These are phyloP conservation scores for Capitella teleta DNA, from an alignment of 1,140 invertebrate species.

Conservation along the genomic window DNA sequence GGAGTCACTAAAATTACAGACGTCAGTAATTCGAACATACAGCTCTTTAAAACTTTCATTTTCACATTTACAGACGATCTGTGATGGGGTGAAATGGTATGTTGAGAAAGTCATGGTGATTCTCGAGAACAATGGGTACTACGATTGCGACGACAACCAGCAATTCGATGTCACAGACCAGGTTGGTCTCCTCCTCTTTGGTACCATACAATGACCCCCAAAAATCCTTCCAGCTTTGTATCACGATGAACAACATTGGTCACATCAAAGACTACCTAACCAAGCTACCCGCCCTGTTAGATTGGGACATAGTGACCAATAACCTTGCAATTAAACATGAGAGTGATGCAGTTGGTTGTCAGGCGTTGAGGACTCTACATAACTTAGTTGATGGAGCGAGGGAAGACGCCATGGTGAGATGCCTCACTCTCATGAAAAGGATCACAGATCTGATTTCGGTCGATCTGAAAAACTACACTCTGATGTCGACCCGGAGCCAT, in stretches of 20 bases:
- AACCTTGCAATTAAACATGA: conserved; percentile 25
- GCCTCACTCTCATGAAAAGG: conserved; percentile 18
- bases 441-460: conserved; percentile 28
- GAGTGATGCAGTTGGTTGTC: conserved; percentile 32
- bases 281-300: conserved; percentile 56
- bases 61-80: conserved; percentile 56
- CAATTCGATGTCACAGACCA: conserved; percentile 73
- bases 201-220: conserved; percentile 3
- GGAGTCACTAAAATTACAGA: conserved; percentile 84
- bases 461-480: conserved; percentile 23
- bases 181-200: conserved; percentile 34
- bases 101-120: conserved; percentile 67
- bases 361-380: conserved; percentile 17
- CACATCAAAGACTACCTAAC: conserved; percentile 74
- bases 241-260: conserved; percentile 82
- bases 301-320: conserved; percentile 21
- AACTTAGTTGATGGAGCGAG: conserved; percentile 19
- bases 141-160: conserved; percentile 54
- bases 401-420: conserved; percentile 23
- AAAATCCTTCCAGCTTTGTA: conserved; percentile 61
- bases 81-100: conserved; percentile 67
- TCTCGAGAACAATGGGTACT: conserved; percentile 69
- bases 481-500: conserved; percentile 19
- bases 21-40: conserved; percentile 48
- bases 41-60: too few relatives aligned